Evolutionary conservation across 2,888 invertebrate genomes (phyloP), one percentile per base, ranked within the genome.

Genomic region (Pemphredon lugubris): DNA sequence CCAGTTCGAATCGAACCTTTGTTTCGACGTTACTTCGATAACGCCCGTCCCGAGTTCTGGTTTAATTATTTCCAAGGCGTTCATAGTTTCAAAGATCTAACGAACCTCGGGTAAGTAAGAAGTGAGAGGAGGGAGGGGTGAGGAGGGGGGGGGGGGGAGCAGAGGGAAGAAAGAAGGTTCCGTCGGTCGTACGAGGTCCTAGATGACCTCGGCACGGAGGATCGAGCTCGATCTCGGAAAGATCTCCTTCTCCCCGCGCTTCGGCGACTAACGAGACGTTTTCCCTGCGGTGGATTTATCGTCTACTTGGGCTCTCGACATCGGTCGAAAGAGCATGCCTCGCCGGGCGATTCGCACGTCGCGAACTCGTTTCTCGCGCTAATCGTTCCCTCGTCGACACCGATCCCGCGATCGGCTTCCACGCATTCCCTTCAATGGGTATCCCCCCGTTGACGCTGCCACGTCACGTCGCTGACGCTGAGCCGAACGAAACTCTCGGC

Each of bases 251-350:
- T 34, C 23, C 21, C 53, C 42, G 61, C 53, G 45, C 53, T 47
- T 64, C 68, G 45, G 40, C 71, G 75, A 70, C 81, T 81, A 81
- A 81, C 81, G 81, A 81, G 81, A 81, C 81, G 71, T 81, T 81
- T 81, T 81, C 81, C 81, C 81, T 81, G 51, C 81, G 65, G 18
- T 72, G 73, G 76, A 81, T 81, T 81, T 81, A 81, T 81, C 80
- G 80, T 71, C 76, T 66, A 59, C 45, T 57, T 44, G 32, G 32
- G 11, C 18, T 26, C 55, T 9, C 37, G 64, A 73, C 73, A 63
- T 69, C 73, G 75, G 53, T 54, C 68, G 54, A 51, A 14, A 39
- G 48, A 58, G 44, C 53, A 42, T n/a, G n/a, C 54, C 34, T 21
- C 30, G 50, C 18, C 42, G 39, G 30, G 47, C 55, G 79, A 78